Conservation (phyloP, 2,797 vertebrate species). For the Eulemur rubriventer region DNA sequence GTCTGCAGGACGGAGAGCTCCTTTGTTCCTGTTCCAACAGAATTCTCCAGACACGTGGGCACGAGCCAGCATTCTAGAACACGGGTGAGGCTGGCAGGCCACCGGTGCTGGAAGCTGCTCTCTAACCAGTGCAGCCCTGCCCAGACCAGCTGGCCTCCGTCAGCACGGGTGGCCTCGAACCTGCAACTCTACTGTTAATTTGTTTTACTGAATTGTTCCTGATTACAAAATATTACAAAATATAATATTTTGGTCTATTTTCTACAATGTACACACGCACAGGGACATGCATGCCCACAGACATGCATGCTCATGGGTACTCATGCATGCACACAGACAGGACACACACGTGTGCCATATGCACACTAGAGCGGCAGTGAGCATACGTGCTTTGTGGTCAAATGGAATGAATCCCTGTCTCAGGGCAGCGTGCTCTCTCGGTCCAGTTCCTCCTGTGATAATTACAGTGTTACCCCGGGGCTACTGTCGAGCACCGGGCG, state of each 20-base stretch:
- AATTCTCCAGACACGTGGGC: neutral
- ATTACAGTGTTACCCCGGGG: too few species aligned
- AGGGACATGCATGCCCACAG: too few species aligned
- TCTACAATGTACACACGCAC: neutral
- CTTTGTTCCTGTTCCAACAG: neutral
- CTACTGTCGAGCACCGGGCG: accelerated
- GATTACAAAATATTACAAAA: too few species aligned
- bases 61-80: neutral
- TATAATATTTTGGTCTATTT: neutral
- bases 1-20: too few species aligned
- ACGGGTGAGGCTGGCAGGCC: too few species aligned
- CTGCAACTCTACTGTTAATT: accelerated
- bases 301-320: neutral
- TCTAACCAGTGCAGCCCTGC: neutral
- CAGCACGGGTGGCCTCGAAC: neutral
- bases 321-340: neutral
- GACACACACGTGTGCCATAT: neutral
- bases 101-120: too few species aligned
- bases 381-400: neutral
- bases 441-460: neutral
- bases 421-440: accelerated
- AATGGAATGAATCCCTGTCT: accelerated
- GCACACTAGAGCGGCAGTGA: neutral
- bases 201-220: neutral
- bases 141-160: too few species aligned